Percentiles rank a stretch among this genome's conserved stretches.
Conservation (phyloP, 2,888 invertebrate genomes). For the Pecten maximus region DNA sequence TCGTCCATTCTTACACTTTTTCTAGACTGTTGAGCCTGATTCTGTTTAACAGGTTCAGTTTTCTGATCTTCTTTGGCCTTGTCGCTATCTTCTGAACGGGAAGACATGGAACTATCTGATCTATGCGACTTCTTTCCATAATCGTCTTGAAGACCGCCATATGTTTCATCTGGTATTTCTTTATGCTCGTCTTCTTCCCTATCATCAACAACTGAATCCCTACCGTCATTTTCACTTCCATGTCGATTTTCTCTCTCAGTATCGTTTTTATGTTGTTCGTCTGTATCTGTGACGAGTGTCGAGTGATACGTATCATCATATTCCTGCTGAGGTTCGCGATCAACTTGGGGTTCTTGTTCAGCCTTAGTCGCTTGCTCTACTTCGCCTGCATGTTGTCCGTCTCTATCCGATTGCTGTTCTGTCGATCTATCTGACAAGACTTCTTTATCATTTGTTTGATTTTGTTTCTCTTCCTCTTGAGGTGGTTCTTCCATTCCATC, state of each 20-base stretch:
- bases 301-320: neutral
- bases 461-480: neutral
- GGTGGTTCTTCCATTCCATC: neutral
- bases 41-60: neutral
- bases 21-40: neutral
- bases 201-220: neutral
- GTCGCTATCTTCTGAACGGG: neutral
- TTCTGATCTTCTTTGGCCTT: neutral
- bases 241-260: neutral
- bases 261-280: neutral
- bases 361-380: neutral
- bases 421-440: neutral
- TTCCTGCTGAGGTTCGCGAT: neutral
- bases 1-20: slow-evolving; percentile 13
- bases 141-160: neutral
- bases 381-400: neutral
- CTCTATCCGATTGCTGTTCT: neutral
- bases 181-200: neutral
- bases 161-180: neutral
- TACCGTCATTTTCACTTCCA: neutral
- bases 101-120: neutral
- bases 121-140: neutral
- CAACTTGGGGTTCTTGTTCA: neutral
- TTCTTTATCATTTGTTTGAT: neutral
- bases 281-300: neutral